phyloP scores from a whole-genome alignment of 2,888 invertebrate species.

The Calliopum simillimum region DNA sequence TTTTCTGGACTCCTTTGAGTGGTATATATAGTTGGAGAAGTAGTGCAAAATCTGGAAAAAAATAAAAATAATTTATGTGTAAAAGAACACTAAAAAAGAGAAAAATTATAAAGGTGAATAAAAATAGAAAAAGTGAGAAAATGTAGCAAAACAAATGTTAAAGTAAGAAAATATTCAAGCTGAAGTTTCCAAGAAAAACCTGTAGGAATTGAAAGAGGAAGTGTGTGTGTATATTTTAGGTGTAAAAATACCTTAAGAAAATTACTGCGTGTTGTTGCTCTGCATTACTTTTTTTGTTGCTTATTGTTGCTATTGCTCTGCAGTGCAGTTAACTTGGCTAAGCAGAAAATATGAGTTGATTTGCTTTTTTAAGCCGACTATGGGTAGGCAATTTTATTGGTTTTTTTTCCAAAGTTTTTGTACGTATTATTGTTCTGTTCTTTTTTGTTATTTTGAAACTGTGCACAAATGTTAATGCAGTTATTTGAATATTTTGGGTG shows the following conservation, averaged over 20 bases:
- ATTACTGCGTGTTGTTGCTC: slow-evolving; percentile 5
- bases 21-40: slow-evolving; percentile 1
- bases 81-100: slow-evolving; percentile 15
- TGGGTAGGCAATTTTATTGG: no score
- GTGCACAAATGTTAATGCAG: no score
- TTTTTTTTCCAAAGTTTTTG: no score
- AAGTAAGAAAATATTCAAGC: neutral
- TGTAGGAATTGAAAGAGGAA: slow-evolving; percentile 2
- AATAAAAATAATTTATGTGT: slow-evolving; percentile 3
- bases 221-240: neutral
- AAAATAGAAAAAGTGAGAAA: slow-evolving; percentile 11
- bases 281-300: slow-evolving; percentile 4
- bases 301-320: neutral
- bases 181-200: neutral
- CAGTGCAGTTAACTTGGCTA: neutral
- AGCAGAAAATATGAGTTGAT: neutral
- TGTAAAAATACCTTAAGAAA: neutral
- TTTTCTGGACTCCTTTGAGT: neutral
- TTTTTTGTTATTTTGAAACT: no score
- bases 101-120: neutral
- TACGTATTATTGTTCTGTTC: no score
- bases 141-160: neutral
- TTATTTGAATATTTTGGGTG: no score
- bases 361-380: neutral
- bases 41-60: neutral